Evolutionary conservation across 2,888 invertebrate species (phyloP).

Genomic region (Psococerastis gibbosa): DNA sequence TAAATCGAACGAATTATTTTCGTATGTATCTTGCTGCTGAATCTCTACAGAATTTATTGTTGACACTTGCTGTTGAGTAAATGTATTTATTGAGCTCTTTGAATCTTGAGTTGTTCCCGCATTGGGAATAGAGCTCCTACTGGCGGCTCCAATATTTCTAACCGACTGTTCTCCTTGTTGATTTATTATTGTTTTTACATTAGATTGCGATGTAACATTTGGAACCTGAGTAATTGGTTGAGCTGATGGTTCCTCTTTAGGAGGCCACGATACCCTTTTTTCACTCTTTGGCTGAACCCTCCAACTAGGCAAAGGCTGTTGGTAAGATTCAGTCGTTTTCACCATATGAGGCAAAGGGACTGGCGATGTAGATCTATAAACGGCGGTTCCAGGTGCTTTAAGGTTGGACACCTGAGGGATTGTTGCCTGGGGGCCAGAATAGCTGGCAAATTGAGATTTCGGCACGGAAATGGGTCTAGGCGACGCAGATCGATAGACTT

Average conservation of each 20-base stretch:
- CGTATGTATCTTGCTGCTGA: no score
- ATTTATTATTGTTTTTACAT: not conserved
- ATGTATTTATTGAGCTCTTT: no score
- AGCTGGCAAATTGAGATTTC: slow-evolving; percentile 3
- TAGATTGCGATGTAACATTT: not conserved
- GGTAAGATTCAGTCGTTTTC: not conserved
- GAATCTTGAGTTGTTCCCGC: not conserved
- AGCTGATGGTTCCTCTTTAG: not conserved
- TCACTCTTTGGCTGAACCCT: not conserved
- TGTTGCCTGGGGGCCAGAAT: not conserved
- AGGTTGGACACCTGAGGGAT: not conserved
- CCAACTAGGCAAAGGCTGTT: slow-evolving; percentile 2
- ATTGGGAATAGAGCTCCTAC: not conserved
- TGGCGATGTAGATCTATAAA: slow-evolving; percentile 16
- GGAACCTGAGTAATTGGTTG: not conserved
- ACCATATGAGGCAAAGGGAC: slow-evolving; percentile 15
- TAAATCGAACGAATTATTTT: no score
- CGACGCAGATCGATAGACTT: slow-evolving; percentile 5
- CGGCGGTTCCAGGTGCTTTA: not conserved
- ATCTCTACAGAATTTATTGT: no score
- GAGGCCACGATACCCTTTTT: slow-evolving; percentile 2
- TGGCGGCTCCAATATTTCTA: not conserved
- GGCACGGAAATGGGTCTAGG: slow-evolving; percentile 7
- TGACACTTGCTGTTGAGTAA: not conserved
- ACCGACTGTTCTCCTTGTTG: not conserved